Percentiles rank a stretch among this genome's conserved stretches.
Evolutionary conservation across 2,888 invertebrate species (phyloP).

Genomic region (Cerastoderma edule): DNA sequence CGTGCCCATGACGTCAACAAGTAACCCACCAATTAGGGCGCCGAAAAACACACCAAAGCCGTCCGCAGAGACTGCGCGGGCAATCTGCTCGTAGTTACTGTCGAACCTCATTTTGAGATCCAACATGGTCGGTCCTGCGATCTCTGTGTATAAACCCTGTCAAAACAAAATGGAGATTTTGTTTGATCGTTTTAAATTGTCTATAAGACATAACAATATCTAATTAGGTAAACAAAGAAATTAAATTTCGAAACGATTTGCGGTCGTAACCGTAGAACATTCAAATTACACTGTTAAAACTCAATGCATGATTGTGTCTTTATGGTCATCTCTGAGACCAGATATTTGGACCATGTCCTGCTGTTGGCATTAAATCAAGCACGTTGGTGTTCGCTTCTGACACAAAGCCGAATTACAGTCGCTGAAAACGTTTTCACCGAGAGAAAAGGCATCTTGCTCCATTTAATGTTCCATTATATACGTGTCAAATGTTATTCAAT

Average conservation of each 20-base stretch:
- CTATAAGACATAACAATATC: not conserved
- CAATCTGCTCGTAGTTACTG: constrained; percentile 48
- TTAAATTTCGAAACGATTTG: not conserved
- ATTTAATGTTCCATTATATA: no score
- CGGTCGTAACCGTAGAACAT: not conserved
- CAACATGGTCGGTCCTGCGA: constrained; percentile 59
- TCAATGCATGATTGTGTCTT: no score
- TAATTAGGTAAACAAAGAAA: not conserved
- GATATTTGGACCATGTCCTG: no score
- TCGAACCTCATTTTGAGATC: constrained; percentile 53
- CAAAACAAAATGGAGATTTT: not conserved
- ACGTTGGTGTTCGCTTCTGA: no score
- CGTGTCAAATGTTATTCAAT: no score
- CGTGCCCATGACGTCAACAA: constrained; percentile 49
- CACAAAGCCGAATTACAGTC: no score
- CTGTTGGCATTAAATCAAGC: no score
- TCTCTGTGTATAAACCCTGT: constrained; percentile 55
- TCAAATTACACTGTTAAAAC: not conserved
- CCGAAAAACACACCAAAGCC: constrained; percentile 58
- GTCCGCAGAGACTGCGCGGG: constrained; percentile 46
- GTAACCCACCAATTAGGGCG: constrained; percentile 45
- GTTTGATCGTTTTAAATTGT: not conserved
- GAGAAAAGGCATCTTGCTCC: no score
- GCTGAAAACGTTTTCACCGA: no score
- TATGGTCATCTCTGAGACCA: no score